Percentiles rank a stretch among this genome's conserved stretches.
These are phyloP conservation scores for Hypomecis punctinalis DNA, from an alignment of 2,888 invertebrate genomes.

Conservation along the genomic window DNA sequence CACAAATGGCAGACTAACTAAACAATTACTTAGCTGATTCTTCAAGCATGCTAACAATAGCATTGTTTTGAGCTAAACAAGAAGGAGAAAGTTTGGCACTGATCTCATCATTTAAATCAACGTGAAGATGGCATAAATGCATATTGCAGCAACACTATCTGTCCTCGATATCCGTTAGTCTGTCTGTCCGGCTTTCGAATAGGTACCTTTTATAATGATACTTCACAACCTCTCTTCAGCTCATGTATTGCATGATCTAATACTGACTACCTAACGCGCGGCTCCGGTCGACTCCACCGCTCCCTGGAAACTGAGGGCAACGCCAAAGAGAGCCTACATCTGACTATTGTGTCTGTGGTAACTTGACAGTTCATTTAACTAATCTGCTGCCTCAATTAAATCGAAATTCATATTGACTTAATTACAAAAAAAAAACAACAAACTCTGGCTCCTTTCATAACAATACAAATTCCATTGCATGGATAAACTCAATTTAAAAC, in stretches of 20 bases:
- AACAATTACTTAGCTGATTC: slow-evolving; percentile 83
- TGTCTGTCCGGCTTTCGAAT: slow-evolving; percentile 81
- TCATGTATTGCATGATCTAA: slow-evolving; percentile 75
- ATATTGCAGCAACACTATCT: slow-evolving; percentile 80
- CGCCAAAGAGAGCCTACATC: slow-evolving; percentile 81
- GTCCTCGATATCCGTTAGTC: slow-evolving; percentile 77
- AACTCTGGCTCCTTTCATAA: slow-evolving; percentile 81
- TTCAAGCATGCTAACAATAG: slow-evolving; percentile 84
- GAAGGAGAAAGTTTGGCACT: slow-evolving; percentile 84
- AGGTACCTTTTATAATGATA: slow-evolving; percentile 84
- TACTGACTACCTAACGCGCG: slow-evolving; percentile 66
- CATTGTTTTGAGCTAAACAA: slow-evolving; percentile 84
- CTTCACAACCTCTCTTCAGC: slow-evolving; percentile 82
- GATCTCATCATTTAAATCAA: slow-evolving; percentile 81
- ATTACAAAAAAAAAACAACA: slow-evolving; percentile 75
- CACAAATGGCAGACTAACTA: slow-evolving; percentile 86
- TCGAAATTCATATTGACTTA: slow-evolving; percentile 80
- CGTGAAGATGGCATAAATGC: slow-evolving; percentile 82
- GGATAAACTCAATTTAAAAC: slow-evolving; percentile 83
- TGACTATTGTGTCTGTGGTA: slow-evolving; percentile 82
- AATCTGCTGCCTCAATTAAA: slow-evolving; percentile 80
- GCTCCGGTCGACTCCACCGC: slow-evolving; percentile 44
- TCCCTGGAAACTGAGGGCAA: slow-evolving; percentile 60
- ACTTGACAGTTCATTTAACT: slow-evolving; percentile 76
- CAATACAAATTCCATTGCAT: slow-evolving; percentile 82